phyloP scores from a whole-genome alignment of 1,140 invertebrate species.

The Melipona quadrifasciata region DNA sequence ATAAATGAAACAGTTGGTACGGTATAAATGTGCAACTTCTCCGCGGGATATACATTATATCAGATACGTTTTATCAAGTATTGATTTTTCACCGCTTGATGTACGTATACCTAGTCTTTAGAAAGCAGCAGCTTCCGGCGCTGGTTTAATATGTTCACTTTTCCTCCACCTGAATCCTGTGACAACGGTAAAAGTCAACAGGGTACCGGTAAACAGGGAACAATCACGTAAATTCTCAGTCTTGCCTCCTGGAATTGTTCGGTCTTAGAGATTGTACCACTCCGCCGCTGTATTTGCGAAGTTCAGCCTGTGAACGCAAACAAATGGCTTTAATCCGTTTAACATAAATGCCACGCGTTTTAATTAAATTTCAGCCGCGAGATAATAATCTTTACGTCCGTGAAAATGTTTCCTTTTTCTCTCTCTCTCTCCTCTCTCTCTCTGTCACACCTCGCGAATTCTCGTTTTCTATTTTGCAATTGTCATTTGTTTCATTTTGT shows the following conservation, averaged over 20 bases:
- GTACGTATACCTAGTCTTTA: background rate
- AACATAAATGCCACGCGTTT: conserved; percentile 13
- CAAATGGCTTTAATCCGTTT: conserved; percentile 14
- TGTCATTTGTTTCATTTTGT: conserved; percentile 1
- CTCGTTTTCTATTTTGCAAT: conserved; percentile 20
- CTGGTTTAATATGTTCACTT: background rate
- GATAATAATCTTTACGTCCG: background rate
- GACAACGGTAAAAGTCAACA: background rate
- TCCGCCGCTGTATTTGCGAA: background rate
- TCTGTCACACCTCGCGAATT: background rate
- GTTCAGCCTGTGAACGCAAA: conserved; percentile 12
- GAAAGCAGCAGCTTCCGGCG: background rate
- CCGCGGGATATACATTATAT: too few species aligned
- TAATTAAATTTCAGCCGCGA: conserved; percentile 6
- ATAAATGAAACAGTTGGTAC: too few species aligned
- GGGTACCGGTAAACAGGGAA: background rate
- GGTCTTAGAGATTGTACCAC: background rate
- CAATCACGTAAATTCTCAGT: background rate
- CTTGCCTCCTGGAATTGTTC: conserved; percentile 1
- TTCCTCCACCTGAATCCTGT: background rate
- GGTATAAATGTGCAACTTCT: too few species aligned
- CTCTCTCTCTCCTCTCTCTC: too few species aligned
- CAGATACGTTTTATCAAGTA: background rate
- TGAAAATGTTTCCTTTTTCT: background rate
- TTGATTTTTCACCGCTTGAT: background rate